Evolutionary conservation across 2,113 vertebrate genomes (phyloP).

Genomic region (Ammodytes dubius): DNA sequence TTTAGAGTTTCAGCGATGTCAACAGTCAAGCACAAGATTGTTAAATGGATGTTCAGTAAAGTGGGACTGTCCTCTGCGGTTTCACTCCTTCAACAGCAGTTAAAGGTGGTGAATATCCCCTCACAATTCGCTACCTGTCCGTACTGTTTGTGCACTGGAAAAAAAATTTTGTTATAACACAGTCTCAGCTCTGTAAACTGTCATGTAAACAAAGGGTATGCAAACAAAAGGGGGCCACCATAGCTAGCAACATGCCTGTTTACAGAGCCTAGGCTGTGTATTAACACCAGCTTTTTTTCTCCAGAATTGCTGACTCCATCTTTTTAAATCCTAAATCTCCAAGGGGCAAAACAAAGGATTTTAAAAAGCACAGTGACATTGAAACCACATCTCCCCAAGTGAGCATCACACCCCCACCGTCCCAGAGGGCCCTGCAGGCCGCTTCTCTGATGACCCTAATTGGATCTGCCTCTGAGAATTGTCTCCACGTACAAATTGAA

Average conservation of each 20-base stretch:
- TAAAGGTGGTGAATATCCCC: too few relatives aligned
- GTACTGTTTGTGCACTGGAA: too few relatives aligned
- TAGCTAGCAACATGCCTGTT: too few relatives aligned
- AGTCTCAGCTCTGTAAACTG: too few relatives aligned
- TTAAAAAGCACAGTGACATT: not conserved
- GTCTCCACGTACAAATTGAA: constrained; percentile 10
- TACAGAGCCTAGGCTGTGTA: too few relatives aligned
- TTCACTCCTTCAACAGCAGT: not conserved
- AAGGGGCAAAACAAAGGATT: not conserved
- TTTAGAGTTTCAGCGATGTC: not conserved
- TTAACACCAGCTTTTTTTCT: too few relatives aligned
- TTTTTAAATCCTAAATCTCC: not conserved
- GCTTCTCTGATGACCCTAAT: constrained; percentile 45
- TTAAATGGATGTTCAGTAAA: not conserved
- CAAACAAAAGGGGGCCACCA: too few relatives aligned
- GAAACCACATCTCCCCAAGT: not conserved
- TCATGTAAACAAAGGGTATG: too few relatives aligned
- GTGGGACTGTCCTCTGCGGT: not conserved
- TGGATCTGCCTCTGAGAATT: constrained; percentile 14
- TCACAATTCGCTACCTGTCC: too few relatives aligned
- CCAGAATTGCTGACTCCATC: too few relatives aligned
- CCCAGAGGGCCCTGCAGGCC: not conserved
- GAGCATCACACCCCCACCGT: not conserved
- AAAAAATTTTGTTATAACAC: too few relatives aligned
- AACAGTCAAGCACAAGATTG: not conserved